Base-by-base conservation (phyloP, 1,140 invertebrate species). In the Vollenhovia emeryi region DNA sequence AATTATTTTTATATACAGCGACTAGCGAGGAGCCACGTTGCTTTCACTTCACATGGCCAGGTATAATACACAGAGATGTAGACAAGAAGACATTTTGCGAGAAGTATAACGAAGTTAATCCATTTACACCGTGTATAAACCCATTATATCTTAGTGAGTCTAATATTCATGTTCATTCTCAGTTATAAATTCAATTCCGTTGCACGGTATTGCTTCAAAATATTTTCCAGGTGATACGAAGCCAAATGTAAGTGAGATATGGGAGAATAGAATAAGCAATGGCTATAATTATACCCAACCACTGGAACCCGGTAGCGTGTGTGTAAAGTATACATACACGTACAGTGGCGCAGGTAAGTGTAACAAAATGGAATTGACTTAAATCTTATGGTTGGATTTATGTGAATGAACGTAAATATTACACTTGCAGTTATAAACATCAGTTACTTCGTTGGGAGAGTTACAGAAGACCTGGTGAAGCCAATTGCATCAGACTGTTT, bases 391-490 rank as follows among this genome's bases (percentile, higher is more conserved):
- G 24, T 69, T 24, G 4, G 33, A 36, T 36, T 36, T 36, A 76
- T 79, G 55, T 55, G 45, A 82, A 57, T 69, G 30, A 76, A 76
- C 73, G 33, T 68, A 59, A 84, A 64, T 60, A 40, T 71, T 78
- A 15, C 85, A 18, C 87, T 85, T 87, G 24, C 6, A 93, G 91
- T 92, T 50, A 18, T 87, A 7, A 91, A 91, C 24, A 76, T 57
- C 7, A 76, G 89, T 43, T 83, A 87, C 30, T 93, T 92, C 62
- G 90, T 86, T 85, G 93, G 92, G 7, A 92, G 91, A 89, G 85
- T 90, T 45, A 88, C 87, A 24, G 87, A 91, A 64, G 87, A 91
- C 43, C 68, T 82, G 1, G 3, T 21, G 33, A 33, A 15, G n/a
- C 52, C 89, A 21, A 13, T 93, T 40, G 78, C 64, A 50, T 50